Conservation (phyloP, 2,113 vertebrate species). For the Pelodiscus sinensis region DNA sequence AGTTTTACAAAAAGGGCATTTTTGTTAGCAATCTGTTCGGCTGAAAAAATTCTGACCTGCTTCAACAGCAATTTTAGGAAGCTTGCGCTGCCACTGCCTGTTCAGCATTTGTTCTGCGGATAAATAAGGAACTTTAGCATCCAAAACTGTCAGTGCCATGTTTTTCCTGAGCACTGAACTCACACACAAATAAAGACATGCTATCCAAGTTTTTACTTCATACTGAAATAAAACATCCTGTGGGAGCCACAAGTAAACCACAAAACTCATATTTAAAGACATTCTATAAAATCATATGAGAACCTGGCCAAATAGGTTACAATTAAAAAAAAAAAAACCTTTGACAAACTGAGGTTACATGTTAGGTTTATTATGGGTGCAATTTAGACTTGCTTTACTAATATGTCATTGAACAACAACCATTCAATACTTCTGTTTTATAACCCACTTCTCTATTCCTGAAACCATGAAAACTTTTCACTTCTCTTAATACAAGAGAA, state of each 20-base stretch:
- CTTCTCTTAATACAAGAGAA: neutral
- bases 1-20: neutral
- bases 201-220: neutral
- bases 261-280: neutral
- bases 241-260: neutral
- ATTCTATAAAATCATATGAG: neutral
- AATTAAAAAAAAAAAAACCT: neutral
- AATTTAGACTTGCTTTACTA: neutral
- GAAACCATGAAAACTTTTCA: neutral
- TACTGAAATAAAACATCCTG: neutral
- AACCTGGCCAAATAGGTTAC: neutral
- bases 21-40: neutral
- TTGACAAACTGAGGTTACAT: neutral
- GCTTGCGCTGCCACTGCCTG: neutral
- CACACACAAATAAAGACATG: fast-evolving
- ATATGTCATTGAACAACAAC: fast-evolving
- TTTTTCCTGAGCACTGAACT: neutral
- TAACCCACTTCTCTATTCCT: neutral
- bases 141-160: fast-evolving
- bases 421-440: neutral
- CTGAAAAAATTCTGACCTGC: neutral
- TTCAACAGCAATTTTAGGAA: neutral
- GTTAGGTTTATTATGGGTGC: neutral
- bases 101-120: fast-evolving
- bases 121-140: neutral